Percentiles rank a stretch among this genome's conserved stretches.
Evolutionary conservation across 2,888 invertebrate genomes (phyloP).

Genomic region (Slavum lentiscoides): DNA sequence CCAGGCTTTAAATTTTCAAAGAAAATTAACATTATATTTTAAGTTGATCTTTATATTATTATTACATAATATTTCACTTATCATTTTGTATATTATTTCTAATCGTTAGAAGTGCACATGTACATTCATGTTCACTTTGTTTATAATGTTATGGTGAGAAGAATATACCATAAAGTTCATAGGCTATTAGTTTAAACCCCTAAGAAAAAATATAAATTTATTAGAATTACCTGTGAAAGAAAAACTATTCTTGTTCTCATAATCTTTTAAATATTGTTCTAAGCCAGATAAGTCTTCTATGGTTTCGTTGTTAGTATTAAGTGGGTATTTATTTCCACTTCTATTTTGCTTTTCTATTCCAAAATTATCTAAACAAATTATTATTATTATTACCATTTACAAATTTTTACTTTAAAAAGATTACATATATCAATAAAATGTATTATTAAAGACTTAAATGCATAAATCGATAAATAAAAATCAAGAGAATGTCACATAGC

Average conservation of each 20-base stretch:
- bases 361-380: slow-evolving; percentile 25
- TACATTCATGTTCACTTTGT: too few relatives aligned
- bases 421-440: neutral
- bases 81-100: too few relatives aligned
- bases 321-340: slow-evolving; percentile 13
- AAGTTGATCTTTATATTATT: too few relatives aligned
- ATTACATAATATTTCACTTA: too few relatives aligned
- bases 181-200: neutral
- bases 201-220: neutral
- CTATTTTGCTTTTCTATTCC: slow-evolving; percentile 39
- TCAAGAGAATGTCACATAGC: too few relatives aligned
- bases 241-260: slow-evolving; percentile 47
- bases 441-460: too few relatives aligned
- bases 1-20: too few relatives aligned
- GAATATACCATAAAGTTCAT: too few relatives aligned
- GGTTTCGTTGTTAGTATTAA: slow-evolving; percentile 13
- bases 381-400: neutral
- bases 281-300: slow-evolving; percentile 42
- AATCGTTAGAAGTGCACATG: too few relatives aligned
- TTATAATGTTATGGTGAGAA: too few relatives aligned
- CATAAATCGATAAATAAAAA: too few relatives aligned
- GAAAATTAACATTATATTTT: too few relatives aligned
- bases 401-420: neutral
- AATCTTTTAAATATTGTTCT: slow-evolving; percentile 46
- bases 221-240: slow-evolving; percentile 32